A percentile compares a stretch with the other conserved stretches of the same genome.
These are phyloP conservation scores for Chrysemys picta DNA, from an alignment of 2,113 vertebrate species.

Conservation along the genomic window DNA sequence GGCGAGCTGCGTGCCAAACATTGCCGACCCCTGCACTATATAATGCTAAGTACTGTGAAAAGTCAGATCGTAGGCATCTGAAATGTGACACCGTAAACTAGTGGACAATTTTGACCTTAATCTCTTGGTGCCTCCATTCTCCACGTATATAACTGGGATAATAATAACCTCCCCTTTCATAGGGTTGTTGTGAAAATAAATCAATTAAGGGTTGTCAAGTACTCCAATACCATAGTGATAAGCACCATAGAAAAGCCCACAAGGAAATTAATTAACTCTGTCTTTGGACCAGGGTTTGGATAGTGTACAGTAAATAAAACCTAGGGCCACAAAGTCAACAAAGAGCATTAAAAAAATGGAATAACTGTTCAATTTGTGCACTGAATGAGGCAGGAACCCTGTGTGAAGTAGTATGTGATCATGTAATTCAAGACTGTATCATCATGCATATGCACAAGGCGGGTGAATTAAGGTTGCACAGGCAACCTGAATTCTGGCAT, in stretches of 20 bases:
- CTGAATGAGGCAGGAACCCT: neutral
- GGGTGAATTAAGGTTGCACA: accelerated
- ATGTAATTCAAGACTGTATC: neutral
- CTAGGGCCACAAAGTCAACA: neutral
- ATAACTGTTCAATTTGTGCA: neutral
- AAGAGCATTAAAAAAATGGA: neutral
- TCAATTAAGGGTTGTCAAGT: neutral
- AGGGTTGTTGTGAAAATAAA: neutral
- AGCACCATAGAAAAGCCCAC: neutral
- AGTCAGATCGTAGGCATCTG: neutral
- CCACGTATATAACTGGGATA: neutral
- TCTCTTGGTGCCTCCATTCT: neutral
- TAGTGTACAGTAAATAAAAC: neutral
- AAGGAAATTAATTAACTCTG: neutral
- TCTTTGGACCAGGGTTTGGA: neutral
- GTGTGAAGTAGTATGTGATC: accelerated
- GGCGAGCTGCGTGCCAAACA: no score
- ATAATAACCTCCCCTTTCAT: accelerated
- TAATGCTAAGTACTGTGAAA: neutral
- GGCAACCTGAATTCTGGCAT: neutral
- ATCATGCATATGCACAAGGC: accelerated
- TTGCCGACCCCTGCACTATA: neutral
- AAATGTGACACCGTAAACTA: neutral
- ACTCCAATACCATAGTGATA: neutral
- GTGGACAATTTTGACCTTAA: neutral